phyloP scores from a whole-genome alignment of 2,888 invertebrate species.

The Heliconius erato region DNA sequence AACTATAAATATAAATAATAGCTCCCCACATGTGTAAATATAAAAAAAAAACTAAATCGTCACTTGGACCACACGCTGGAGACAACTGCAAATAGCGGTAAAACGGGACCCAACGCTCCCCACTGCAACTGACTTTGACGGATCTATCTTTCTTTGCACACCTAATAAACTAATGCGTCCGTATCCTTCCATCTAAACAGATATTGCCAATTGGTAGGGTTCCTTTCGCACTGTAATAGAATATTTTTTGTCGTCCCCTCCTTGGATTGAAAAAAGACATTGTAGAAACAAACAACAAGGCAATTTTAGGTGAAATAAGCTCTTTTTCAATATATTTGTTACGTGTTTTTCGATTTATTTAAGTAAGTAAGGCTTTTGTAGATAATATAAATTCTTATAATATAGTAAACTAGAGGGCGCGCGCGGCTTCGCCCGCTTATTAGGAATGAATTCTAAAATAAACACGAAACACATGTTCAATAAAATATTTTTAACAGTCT shows the following conservation, averaged over 20 bases:
- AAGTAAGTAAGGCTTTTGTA: not conserved
- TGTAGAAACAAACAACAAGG: conserved; percentile 11
- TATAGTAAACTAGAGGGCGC: too few relatives aligned
- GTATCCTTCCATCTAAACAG: conserved; percentile 58
- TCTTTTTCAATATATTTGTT: not conserved
- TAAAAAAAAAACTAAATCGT: not conserved
- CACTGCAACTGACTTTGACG: conserved; percentile 75
- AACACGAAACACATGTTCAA: too few relatives aligned
- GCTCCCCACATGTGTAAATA: too few relatives aligned
- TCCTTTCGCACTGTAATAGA: conserved; percentile 51
- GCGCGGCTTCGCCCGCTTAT: too few relatives aligned
- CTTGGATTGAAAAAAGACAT: conserved; percentile 24
- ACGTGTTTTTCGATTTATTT: conserved; percentile 16
- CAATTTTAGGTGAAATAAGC: conserved; percentile 20
- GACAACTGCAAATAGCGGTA: conserved; percentile 74
- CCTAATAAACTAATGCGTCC: conserved; percentile 82
- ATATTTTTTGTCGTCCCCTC: conserved; percentile 37
- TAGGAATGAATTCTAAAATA: too few relatives aligned
- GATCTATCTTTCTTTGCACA: conserved; percentile 78
- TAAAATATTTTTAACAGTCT: too few relatives aligned
- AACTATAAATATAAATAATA: too few relatives aligned
- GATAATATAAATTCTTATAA: not conserved
- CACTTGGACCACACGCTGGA: conserved; percentile 53
- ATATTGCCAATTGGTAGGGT: conserved; percentile 53
- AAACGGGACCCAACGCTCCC: conserved; percentile 76